A percentile compares a stretch with the other conserved stretches of the same genome.
Conservation (phyloP, 2,888 invertebrate species). For the Marasmarcha lunaedactyla region DNA sequence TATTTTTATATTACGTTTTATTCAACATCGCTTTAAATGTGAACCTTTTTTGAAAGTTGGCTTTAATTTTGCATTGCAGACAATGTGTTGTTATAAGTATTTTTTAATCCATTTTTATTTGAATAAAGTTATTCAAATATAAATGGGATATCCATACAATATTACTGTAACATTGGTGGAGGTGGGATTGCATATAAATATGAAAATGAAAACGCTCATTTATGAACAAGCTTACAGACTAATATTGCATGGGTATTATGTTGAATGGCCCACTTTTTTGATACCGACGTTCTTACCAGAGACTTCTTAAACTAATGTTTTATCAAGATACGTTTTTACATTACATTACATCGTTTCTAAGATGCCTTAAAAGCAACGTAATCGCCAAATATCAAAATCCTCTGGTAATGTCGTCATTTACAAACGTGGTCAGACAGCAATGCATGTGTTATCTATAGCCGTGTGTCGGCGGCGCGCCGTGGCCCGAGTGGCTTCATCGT, state of each 20-base stretch:
- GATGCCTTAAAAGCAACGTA: too few relatives aligned
- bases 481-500: conserved; percentile 73
- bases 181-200: conserved; percentile 25
- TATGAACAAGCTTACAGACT: conserved; percentile 38
- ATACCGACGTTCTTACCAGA: conserved; percentile 7
- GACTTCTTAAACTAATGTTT: too few relatives aligned
- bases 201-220: conserved; percentile 30
- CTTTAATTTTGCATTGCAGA: conserved; percentile 48
- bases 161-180: conserved; percentile 53
- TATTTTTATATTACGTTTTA: conserved; percentile 6
- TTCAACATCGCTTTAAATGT: conserved; percentile 29
- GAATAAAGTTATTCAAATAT: conserved; percentile 1
- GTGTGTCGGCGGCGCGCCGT: conserved; percentile 55
- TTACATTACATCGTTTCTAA: too few relatives aligned
- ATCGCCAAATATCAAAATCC: too few relatives aligned
- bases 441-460: conserved; percentile 23
- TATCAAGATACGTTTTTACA: too few relatives aligned
- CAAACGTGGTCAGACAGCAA: conserved; percentile 8
- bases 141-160: conserved; percentile 47
- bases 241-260: conserved; percentile 63
- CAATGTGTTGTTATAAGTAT: conserved; percentile 32
- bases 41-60: conserved; percentile 37
- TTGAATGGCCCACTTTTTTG: background rate
- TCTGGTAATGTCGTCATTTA: background rate
- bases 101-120: conserved; percentile 6